Evolutionary conservation across 2,888 invertebrate species (phyloP), one percentile per base, ranked within the genome.

Genomic region (Coleophora flavipennella): DNA sequence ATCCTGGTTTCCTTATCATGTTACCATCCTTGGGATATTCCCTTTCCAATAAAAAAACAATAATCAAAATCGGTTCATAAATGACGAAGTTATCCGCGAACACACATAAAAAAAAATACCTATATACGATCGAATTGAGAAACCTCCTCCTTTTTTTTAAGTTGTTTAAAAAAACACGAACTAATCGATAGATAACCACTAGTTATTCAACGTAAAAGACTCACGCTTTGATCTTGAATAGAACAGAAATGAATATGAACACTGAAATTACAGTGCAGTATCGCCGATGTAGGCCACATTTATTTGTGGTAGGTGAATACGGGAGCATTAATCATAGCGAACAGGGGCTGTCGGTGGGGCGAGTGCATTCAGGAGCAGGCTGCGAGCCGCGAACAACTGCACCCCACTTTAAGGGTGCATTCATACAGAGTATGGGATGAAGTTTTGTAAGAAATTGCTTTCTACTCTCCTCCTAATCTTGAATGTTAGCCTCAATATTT

Each of bases 311-410:
- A 62, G 57, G 60, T 66, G 65, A 67, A 67, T 62, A 59, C 59
- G 55, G 44, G 50, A 56, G 59, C 64, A 77, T 76, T 76, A 77
- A 77, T 78, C 76, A 78, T 72, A 65, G 66, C 67, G 61, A 62
- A 62, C 57, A 55, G 54, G 50, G 45, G 49, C 51, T 56, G 62
- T 54, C 58, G 55, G 58, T 60, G 61, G 55, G 57, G 50, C 61
- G 63, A 61, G 62, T 63, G 69, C 64, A 69, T 68, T 62, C 65
- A 65, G 60, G 55, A 58, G 55, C 58, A 49, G 51, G 46, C 49
- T 52, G 53, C 55, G 51, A 44, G 50, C 46, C 69, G 66, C 72
- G 69, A 74, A 76, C 75, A 70, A 74, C 67, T 74, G 74, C 62
- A 55, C 57, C 55, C 67, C 73, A 71, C 69, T 80, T 80, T 80